Evolutionary conservation across 2,797 vertebrate genomes (phyloP).

Genomic region (Anas capensis): DNA sequence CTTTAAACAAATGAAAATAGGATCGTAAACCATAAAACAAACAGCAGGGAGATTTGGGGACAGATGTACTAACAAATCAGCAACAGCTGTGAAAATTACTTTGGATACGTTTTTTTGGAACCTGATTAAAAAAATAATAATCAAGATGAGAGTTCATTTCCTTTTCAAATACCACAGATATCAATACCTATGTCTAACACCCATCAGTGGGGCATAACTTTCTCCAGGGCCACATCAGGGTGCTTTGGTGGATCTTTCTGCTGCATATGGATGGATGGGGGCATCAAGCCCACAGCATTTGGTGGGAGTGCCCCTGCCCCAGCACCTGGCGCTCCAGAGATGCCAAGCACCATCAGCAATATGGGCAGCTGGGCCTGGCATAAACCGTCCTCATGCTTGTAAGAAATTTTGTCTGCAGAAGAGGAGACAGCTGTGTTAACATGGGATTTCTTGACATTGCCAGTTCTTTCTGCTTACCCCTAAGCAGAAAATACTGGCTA

Average conservation of each 20-base stretch:
- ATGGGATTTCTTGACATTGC: fast-evolving
- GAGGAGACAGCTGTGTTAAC: not conserved
- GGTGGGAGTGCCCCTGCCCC: not conserved
- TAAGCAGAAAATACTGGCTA: not conserved
- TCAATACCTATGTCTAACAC: not conserved
- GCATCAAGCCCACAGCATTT: not conserved
- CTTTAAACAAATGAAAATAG: constrained; percentile 67
- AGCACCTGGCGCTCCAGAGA: not conserved
- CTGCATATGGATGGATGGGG: not conserved
- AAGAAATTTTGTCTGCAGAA: not conserved
- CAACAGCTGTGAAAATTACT: constrained; percentile 70
- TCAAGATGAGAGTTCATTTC: not conserved
- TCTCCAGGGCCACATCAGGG: not conserved
- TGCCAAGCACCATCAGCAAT: not conserved
- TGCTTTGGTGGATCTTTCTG: not conserved
- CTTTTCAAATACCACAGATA: not conserved
- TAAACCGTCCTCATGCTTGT: fast-evolving
- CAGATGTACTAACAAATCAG: constrained; percentile 50
- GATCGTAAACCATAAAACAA: constrained; percentile 45
- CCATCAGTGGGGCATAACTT: not conserved
- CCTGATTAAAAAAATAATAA: constrained; percentile 9
- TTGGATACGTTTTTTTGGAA: constrained; percentile 23
- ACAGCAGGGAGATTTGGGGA: constrained; percentile 23
- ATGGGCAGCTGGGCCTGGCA: fast-evolving
- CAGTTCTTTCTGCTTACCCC: not conserved